Evolutionary conservation across 2,888 invertebrate species (phyloP), one percentile per base, ranked within the genome.

Genomic region (Sesia apiformis): DNA sequence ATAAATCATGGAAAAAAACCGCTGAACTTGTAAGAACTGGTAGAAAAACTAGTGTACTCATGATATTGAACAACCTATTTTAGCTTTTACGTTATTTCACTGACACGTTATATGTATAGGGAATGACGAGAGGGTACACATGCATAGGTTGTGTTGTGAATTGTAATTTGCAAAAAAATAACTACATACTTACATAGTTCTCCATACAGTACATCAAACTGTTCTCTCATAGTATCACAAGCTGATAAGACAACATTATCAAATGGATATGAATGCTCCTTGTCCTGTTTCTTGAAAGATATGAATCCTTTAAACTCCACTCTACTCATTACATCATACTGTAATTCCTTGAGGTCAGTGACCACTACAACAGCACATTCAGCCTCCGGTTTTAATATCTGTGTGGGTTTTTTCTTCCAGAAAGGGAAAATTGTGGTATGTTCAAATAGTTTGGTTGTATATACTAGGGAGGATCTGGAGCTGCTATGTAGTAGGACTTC

Each of bases 381-480:
- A 3, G 57, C 53, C n/a, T 69, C 60, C 5, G 59, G 58, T 55
- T 58, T 55, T 4, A 81, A 51, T 4, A 53, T 59, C 38, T 66
- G 66, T 4, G 57, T 59, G 6, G 58, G 38, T 4, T 55, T 67
- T 60, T 80, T 75, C 39, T 59, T 64, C 81, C 81, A 84, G 62
- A 65, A 74, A 7, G 81, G 81, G 41, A 70, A 38, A 39, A n/a
- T 41, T 3, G 58, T 38, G 0, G 54, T 63, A 53, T 63, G 65
- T 49, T 72, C 62, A 63, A 68, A 86, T n/a, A 84, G 39, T 59
- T 79, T 83, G 53, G 84, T 81, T 6, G 63, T 69, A 58, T 86
- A 84, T 38, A 69, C 62, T 38, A 81, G 57, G 43, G 81, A 74
- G n/a, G 57, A 39, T 55, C 56, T 65, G 5, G 53, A 56, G 3